Base-by-base conservation (phyloP, 2,113 vertebrate species). In the Pachycephala philippinensis region DNA sequence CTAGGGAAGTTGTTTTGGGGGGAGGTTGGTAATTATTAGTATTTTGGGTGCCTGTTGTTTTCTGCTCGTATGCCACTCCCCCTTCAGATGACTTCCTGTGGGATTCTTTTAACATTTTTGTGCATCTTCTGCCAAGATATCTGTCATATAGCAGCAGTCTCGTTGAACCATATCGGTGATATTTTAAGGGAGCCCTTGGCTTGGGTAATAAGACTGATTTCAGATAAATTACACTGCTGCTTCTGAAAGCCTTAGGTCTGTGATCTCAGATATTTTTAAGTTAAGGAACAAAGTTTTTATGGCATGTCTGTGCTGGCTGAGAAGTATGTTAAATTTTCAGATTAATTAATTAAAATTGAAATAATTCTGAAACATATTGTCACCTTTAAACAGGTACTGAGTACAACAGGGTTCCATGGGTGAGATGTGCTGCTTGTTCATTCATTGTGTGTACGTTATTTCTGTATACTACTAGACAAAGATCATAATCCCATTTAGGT, bases 101-200 rank as follows among this genome's bases (percentile, higher is more conserved):
- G 97, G 96, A 97, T 97, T 97, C 97, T 98, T 98, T 98, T 98
- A 96, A 97, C 95, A 97, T 97, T 97, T 98, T 98, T 97, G 91
- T 96, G 91, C 88, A 89, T 97, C 97, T 97, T 84, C 97, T 98
- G 97, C 97, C 98, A 98, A 97, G 93, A 97, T 97, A 95, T 97
- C 97, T 98, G 96, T 98, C 97, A 97, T 97, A 84, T 70, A 95
- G 94, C 75, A 95, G 80, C 93, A 92, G 54, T 86, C 84, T 86
- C 54, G 15, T 61, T 95, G 93, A 97, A 95, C 94, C 84, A 5
- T 72, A 14, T 92, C 30, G 10, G 71, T 96, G 94, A 78, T 95
- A 92, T 97, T 97, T 97, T 96, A 90, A 97, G 96, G 92, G 76
- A 96, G 70, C 56, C 90, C 80, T 97, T 91, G 70, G 85, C 94